Evolutionary conservation across 2,113 vertebrate species (phyloP).

Genomic region (Pitta sordida): DNA sequence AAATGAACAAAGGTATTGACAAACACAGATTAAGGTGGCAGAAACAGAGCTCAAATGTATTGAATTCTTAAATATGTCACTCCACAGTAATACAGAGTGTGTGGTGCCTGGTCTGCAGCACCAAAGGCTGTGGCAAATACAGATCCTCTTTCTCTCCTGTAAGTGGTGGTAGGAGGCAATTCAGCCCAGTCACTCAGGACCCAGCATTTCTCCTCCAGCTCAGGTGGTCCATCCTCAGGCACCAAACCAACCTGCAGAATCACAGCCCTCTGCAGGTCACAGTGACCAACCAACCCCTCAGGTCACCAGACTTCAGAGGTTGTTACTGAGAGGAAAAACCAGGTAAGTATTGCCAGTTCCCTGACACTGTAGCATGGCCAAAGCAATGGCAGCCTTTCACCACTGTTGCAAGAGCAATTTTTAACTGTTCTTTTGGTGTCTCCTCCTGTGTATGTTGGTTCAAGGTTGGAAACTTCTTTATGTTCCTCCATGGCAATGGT

Average conservation of each 20-base stretch:
- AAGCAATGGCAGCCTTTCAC: background rate
- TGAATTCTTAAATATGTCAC: background rate
- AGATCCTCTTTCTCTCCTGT: background rate
- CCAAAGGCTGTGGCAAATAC: background rate
- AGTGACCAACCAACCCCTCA: background rate
- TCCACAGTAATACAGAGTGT: background rate
- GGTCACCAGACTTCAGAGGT: background rate
- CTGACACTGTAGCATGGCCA: background rate
- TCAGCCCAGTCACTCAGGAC: background rate
- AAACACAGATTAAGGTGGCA: background rate
- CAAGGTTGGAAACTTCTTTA: background rate
- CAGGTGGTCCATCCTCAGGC: background rate
- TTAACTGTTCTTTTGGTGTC: background rate
- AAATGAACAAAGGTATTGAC: background rate
- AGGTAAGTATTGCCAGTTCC: background rate
- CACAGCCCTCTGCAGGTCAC: background rate
- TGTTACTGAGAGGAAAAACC: background rate
- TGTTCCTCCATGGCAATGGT: rapidly evolving
- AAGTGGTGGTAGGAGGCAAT: background rate
- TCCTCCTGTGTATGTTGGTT: background rate
- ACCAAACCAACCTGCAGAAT: background rate
- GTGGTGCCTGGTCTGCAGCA: background rate
- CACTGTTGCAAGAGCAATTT: background rate
- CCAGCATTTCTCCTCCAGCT: background rate
- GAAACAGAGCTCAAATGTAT: background rate